Conservation (phyloP, 2,888 invertebrate genomes). For the Myathropa florea region DNA sequence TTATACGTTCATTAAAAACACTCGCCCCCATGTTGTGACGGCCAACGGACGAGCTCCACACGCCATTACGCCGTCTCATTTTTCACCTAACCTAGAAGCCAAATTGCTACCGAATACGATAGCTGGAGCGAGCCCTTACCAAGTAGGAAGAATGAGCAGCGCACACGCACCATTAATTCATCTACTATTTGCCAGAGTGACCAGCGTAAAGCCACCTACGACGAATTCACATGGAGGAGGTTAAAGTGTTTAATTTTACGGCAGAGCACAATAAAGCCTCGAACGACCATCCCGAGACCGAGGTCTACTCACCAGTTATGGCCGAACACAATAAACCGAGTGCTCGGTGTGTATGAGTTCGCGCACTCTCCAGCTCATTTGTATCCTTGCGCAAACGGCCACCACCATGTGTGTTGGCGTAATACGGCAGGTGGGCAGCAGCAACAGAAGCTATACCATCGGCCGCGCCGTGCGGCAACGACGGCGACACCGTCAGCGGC, state of each 20-base stretch:
- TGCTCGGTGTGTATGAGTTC: slow-evolving; percentile 29
- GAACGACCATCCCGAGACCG: slow-evolving; percentile 55
- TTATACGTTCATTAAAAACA: slow-evolving; percentile 65
- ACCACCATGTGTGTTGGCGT: slow-evolving; percentile 64
- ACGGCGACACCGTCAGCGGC: neutral
- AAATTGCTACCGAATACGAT: slow-evolving; percentile 69
- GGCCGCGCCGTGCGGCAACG: neutral
- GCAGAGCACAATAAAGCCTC: slow-evolving; percentile 65
- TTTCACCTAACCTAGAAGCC: slow-evolving; percentile 66
- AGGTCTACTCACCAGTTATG: slow-evolving; percentile 37
- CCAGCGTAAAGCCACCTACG: slow-evolving; percentile 70
- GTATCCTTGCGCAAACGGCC: slow-evolving; percentile 52
- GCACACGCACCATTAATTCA: slow-evolving; percentile 70
- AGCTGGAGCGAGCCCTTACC: slow-evolving; percentile 22
- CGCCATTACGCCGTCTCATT: slow-evolving; percentile 64
- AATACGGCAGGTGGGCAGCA: slow-evolving; percentile 71
- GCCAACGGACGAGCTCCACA: slow-evolving; percentile 57
- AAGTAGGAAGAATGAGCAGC: slow-evolving; percentile 58
- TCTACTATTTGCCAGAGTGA: slow-evolving; percentile 68
- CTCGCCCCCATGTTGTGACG: slow-evolving; percentile 69
- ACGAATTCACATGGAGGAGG: slow-evolving; percentile 68
- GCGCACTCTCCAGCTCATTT: slow-evolving; percentile 53
- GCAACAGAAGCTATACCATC: slow-evolving; percentile 2
- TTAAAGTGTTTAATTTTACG: slow-evolving; percentile 70
- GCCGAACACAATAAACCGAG: slow-evolving; percentile 49